These are phyloP conservation scores for Caenorhabditis brenneri DNA, from an alignment of 1,140 invertebrate genomes.

Conservation along the genomic window DNA sequence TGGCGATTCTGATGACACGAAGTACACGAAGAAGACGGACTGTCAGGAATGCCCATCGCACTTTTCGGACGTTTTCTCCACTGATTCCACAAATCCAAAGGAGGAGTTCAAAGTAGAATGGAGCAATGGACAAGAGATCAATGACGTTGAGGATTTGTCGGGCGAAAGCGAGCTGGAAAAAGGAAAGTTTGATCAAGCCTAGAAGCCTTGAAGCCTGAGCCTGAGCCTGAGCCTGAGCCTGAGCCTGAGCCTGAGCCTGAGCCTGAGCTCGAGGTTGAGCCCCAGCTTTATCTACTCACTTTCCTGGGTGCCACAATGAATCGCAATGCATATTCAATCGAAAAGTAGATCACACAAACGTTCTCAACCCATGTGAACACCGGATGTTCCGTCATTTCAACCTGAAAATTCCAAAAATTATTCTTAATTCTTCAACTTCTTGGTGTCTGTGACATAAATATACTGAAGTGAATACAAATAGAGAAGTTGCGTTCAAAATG, in stretches of 20 bases:
- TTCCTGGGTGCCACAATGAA: conserved; percentile 94
- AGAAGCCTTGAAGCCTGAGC: too few relatives aligned
- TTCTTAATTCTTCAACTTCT: background rate
- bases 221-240: too few relatives aligned
- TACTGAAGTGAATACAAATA: background rate
- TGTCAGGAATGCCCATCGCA: conserved; percentile 70
- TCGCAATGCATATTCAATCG: conserved; percentile 93
- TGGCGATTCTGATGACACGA: conserved; percentile 70
- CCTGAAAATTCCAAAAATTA: conserved; percentile 27
- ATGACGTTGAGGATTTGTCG: conserved; percentile 98
- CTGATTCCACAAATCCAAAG: conserved; percentile 66
- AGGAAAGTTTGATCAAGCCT: too few relatives aligned
- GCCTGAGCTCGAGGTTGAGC: background rate
- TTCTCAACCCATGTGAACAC: conserved; percentile 80
- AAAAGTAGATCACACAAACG: conserved; percentile 99
- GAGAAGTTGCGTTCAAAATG: conserved; percentile 8
- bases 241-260: too few relatives aligned
- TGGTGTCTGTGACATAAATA: background rate
- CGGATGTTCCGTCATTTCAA: conserved; percentile 70
- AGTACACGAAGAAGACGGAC: conserved; percentile 69
- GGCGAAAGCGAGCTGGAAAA: conserved; percentile 99
- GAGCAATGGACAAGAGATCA: conserved; percentile 95
- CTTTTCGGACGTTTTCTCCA: conserved; percentile 69
- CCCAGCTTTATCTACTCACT: too few relatives aligned
- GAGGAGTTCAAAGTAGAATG: conserved; percentile 75